phyloP scores from a whole-genome alignment of 2,113 vertebrate genomes.

The Opisthocomus hoazin region DNA sequence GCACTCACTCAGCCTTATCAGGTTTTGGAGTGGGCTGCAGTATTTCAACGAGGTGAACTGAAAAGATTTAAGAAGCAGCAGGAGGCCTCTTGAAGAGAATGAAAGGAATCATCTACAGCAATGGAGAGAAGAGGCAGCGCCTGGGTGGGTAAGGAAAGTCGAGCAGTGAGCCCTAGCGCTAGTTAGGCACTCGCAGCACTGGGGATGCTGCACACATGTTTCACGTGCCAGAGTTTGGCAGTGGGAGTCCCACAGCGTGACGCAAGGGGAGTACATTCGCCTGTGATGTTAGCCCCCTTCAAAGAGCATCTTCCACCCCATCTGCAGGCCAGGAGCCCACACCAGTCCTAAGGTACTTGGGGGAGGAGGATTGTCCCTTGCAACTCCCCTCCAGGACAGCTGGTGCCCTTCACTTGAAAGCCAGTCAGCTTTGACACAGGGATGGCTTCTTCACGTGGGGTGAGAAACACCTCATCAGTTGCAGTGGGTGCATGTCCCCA shows the following conservation, averaged over 20 bases:
- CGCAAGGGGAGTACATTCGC: accelerated
- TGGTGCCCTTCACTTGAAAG: not conserved
- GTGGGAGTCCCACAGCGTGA: not conserved
- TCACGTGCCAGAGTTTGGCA: not conserved
- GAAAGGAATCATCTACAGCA: not conserved
- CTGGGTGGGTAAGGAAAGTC: not conserved
- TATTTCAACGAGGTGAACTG: not conserved
- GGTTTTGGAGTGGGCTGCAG: not conserved
- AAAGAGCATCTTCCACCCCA: not conserved
- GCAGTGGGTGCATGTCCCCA: not conserved
- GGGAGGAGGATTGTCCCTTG: not conserved
- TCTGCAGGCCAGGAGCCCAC: not conserved
- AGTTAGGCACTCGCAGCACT: not conserved
- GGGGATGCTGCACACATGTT: accelerated
- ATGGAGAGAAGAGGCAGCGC: not conserved
- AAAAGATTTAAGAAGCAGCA: not conserved
- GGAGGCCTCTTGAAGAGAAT: not conserved
- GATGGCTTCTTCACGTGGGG: accelerated
- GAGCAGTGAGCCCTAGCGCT: accelerated
- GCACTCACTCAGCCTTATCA: not conserved
- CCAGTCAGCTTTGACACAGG: not conserved
- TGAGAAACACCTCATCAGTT: not conserved
- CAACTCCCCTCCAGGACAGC: not conserved
- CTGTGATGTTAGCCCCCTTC: not conserved
- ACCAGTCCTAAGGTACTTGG: not conserved